These are phyloP conservation scores for Sanderia malayensis DNA, from an alignment of 30 jellyfish, hydroid and myxozoan genomes.

Conservation along the genomic window DNA sequence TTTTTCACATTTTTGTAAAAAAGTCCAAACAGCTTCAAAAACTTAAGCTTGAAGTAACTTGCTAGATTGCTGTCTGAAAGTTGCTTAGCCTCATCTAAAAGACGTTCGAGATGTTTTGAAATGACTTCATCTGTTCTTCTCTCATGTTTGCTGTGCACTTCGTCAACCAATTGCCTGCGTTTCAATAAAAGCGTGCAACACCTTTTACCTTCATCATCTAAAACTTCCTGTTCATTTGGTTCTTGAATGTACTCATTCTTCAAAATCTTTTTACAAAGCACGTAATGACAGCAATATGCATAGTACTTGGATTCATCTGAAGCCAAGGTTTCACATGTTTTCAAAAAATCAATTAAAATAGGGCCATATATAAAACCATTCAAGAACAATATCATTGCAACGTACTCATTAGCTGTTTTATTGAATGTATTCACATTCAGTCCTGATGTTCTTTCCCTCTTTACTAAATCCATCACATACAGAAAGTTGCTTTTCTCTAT, in stretches of 20 bases:
- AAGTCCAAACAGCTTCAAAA: background rate
- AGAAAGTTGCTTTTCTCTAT: constrained; percentile 14
- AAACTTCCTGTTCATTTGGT: background rate
- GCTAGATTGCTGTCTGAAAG: background rate
- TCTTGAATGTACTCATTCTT: background rate
- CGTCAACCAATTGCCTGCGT: background rate
- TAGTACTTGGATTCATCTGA: background rate
- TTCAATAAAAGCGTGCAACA: background rate
- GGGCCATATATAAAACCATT: constrained; percentile 3
- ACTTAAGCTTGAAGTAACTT: background rate
- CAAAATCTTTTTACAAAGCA: background rate
- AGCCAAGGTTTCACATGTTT: constrained; percentile 18
- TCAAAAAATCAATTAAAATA: background rate
- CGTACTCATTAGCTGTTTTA: constrained; percentile 13
- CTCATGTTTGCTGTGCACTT: too few relatives aligned
- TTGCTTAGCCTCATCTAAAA: background rate
- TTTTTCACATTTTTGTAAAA: background rate
- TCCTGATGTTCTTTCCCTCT: background rate
- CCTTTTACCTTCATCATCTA: background rate
- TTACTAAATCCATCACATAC: constrained; percentile 12
- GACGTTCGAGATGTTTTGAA: too few relatives aligned
- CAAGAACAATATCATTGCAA: constrained; percentile 9
- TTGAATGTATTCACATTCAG: background rate
- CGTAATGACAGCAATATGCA: background rate
- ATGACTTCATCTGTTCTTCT: too few relatives aligned